Evolutionary conservation across 2,888 invertebrate species (phyloP), one percentile per base, ranked within the genome.

Genomic region (Mesoligia furuncula): DNA sequence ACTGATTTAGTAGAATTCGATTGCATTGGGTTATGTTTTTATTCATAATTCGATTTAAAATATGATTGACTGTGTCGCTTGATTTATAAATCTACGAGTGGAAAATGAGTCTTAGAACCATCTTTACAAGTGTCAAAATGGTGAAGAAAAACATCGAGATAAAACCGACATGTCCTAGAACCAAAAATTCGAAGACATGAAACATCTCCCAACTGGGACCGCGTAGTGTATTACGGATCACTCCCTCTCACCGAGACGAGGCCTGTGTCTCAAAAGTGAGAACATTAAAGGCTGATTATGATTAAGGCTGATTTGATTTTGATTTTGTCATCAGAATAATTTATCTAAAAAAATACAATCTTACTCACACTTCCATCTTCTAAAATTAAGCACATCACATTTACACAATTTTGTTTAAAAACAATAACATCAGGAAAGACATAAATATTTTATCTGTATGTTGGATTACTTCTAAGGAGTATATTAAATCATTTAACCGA

Each of bases 401-500:
- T n/a, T n/a, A 15, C 8, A n/a, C 39, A 5, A n/a, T 65, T 65
- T 39, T 17, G 8, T 8, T 7, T 3, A 65, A 65, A 64, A 24
- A 36, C 0, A 8, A 24, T 5, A 15, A 65, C 17, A 39, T 2
- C 39, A n/a, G n/a, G 39, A 39, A 45, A 48, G 17, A 17, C 48
- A 48, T 48, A 66, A 27, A 27, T 42, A 27, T 66, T 42, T 11
- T 9, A 27, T 27, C 17, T 66, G n/a, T 27, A 20, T 20, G n/a
- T 27, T 15, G 15, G 48, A 48, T 17, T 48, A 48, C 15, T 5
- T 15, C 15, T 24, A 45, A 39, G 31, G 39, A n/a, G 67, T 39
- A 77, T 65, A 73, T 83, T 83, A 83, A 77, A 75, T 68, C 42
- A 68, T 83, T 45, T 73, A 15, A 54, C 75, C 72, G 68, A 78